Conservation (phyloP, 2,888 invertebrate genomes). For the Cepaea hortensis region DNA sequence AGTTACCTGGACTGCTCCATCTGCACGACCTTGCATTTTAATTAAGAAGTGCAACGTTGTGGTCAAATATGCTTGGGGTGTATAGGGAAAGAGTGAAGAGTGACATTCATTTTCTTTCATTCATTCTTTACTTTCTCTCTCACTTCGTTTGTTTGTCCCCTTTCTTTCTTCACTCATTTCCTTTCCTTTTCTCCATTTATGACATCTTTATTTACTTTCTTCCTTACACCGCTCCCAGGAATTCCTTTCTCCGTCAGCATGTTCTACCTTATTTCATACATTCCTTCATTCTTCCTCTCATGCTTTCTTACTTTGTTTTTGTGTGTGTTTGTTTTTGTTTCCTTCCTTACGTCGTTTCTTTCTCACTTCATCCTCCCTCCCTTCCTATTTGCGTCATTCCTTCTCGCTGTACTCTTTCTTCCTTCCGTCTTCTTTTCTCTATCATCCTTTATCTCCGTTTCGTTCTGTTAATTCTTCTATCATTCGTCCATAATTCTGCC, state of each 20-base stretch:
- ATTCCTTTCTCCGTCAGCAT: no score
- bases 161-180: not conserved
- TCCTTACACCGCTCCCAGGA: no score
- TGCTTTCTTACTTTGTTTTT: not conserved
- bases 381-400: no score
- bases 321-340: not conserved
- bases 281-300: not conserved
- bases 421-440: no score
- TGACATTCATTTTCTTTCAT: not conserved
- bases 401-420: no score
- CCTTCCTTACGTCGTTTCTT: no score
- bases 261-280: not conserved
- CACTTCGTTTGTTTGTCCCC: not conserved
- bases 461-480: no score
- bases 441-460: no score
- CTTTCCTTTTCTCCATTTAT: not conserved
- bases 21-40: constrained; percentile 21
- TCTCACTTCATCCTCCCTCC: no score
- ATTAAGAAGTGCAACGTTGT: not conserved
- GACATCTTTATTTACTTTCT: no score
- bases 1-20: not conserved
- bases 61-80: constrained; percentile 1
- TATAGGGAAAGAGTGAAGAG: not conserved
- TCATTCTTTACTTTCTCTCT: not conserved
- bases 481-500: no score